A percentile compares a stretch with the other conserved stretches of the same genome.
These are phyloP conservation scores for Phortica variegata DNA, from an alignment of 1,140 invertebrate species.

Conservation along the genomic window DNA sequence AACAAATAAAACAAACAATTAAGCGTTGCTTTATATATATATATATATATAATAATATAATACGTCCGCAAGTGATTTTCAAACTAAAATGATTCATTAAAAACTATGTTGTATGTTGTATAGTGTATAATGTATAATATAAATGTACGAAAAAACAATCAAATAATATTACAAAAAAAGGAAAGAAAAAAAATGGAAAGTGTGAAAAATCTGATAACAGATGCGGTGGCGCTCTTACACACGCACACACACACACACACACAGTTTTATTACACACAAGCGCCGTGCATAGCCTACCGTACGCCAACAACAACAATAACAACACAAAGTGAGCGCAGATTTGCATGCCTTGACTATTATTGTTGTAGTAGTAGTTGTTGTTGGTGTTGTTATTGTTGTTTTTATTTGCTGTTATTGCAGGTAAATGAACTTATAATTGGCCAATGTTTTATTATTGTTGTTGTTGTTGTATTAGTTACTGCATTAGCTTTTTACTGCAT, in stretches of 20 bases:
- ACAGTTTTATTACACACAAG: slow-evolving; percentile 34
- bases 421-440: slow-evolving; percentile 54
- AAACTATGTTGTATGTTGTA: too few species aligned
- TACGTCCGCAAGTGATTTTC: too few species aligned
- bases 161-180: too few species aligned
- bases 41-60: too few species aligned
- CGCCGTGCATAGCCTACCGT: slow-evolving; percentile 20
- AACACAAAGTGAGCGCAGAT: too few species aligned
- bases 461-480: neutral
- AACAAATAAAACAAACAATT: too few species aligned
- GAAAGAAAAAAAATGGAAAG: too few species aligned
- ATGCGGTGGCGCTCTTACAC: slow-evolving; percentile 47
- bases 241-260: slow-evolving; percentile 24
- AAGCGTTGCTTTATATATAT: too few species aligned
- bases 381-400: slow-evolving; percentile 9
- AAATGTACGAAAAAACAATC: too few species aligned
- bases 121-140: too few species aligned
- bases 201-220: slow-evolving; percentile 52
- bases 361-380: slow-evolving; percentile 14
- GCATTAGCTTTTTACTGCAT: slow-evolving; percentile 10
- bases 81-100: too few species aligned
- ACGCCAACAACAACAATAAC: too few species aligned
- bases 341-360: neutral
- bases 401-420: slow-evolving; percentile 22
- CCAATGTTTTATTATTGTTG: slow-evolving; percentile 22